These are phyloP conservation scores for Alouatta caraya DNA, from an alignment of 2,797 vertebrate species.

Conservation along the genomic window DNA sequence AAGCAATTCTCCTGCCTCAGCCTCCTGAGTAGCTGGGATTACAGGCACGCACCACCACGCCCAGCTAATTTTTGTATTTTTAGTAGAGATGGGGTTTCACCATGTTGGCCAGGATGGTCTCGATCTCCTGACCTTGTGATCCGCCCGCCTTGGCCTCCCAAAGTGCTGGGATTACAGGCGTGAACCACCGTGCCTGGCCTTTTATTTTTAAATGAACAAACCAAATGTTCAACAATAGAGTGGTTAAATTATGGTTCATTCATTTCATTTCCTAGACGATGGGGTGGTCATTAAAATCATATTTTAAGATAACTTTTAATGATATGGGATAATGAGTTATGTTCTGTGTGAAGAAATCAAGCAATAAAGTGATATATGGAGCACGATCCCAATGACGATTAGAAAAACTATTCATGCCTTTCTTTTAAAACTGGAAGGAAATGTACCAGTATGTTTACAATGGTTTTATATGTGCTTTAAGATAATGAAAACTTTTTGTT, in stretches of 20 bases:
- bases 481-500: background rate
- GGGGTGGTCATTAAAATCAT: background rate
- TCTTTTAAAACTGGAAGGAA: background rate
- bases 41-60: too few species aligned
- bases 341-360: background rate
- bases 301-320: constrained; percentile 18
- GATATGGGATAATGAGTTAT: background rate
- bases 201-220: background rate
- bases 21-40: too few species aligned
- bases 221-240: background rate
- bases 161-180: too few species aligned
- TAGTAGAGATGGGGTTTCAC: too few species aligned
- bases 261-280: background rate
- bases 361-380: background rate
- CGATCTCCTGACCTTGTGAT: too few species aligned
- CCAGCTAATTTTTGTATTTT: too few species aligned
- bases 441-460: background rate
- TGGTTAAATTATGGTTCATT: background rate
- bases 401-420: background rate
- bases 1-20: too few species aligned
- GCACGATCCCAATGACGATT: background rate
- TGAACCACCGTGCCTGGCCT: too few species aligned
- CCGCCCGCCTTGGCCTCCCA: too few species aligned
- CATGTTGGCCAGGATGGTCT: too few species aligned
- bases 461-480: background rate